Evolutionary conservation across 2,797 vertebrate species (phyloP).

Genomic region (Pseudochirops cupreus): DNA sequence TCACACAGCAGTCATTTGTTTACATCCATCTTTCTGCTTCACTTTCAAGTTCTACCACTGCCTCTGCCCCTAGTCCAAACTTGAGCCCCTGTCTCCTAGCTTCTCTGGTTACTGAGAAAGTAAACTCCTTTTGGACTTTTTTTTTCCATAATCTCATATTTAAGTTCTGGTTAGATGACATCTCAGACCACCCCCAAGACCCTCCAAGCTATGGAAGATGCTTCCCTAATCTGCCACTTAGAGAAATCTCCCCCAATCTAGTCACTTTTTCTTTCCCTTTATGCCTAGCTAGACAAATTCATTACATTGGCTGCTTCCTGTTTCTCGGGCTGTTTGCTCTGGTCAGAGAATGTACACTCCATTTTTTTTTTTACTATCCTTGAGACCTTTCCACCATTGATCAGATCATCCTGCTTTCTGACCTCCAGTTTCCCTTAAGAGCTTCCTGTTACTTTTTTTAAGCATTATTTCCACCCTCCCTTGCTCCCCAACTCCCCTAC

Average conservation of each 20-base stretch:
- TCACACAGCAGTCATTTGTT: background rate
- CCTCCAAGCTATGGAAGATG: background rate
- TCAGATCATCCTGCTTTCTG: background rate
- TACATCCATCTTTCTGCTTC: background rate
- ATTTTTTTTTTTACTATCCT: background rate
- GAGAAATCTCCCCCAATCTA: background rate
- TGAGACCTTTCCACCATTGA: background rate
- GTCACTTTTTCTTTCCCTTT: background rate
- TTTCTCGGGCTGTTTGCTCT: background rate
- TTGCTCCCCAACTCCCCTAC: background rate
- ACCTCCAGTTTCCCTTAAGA: background rate
- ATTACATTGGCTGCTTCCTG: background rate
- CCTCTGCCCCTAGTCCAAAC: background rate
- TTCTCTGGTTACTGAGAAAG: background rate
- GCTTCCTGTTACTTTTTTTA: background rate
- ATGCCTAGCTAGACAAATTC: background rate
- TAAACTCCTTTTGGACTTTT: background rate
- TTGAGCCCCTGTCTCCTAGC: background rate
- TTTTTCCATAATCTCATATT: background rate
- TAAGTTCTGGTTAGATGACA: background rate
- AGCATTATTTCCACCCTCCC: background rate
- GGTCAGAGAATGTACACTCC: background rate
- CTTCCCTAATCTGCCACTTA: background rate
- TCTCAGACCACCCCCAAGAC: background rate
- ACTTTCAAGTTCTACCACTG: background rate